A percentile compares a stretch with the other conserved stretches of the same genome.
These are phyloP conservation scores for Candoia aspera DNA, from an alignment of 2,113 vertebrate genomes.

Conservation along the genomic window DNA sequence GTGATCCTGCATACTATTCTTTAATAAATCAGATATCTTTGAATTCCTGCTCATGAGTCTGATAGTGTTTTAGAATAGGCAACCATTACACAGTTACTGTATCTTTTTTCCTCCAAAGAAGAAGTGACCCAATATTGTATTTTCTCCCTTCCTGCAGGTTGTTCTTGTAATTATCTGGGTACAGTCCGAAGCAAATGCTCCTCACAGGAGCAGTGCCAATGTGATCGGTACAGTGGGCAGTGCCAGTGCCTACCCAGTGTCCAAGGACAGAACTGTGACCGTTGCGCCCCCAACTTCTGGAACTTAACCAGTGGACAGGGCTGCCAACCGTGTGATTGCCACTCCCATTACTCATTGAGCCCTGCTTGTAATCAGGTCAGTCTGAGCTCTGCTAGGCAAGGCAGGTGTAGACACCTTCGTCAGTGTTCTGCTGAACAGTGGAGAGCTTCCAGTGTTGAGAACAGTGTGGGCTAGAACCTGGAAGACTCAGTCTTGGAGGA, in stretches of 20 bases:
- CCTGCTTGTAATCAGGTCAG: conserved; percentile 90
- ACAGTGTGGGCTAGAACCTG: not conserved
- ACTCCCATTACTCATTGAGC: conserved; percentile 81
- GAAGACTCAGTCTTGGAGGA: not conserved
- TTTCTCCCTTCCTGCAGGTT: conserved; percentile 75
- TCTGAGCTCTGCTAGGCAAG: no score
- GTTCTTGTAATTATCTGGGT: conserved; percentile 88
- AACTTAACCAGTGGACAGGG: conserved; percentile 86
- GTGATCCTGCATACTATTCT: no score
- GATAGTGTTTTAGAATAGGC: no score
- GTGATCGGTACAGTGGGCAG: conserved; percentile 84
- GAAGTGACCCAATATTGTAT: not conserved
- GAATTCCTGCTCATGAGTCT: no score
- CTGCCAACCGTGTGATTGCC: conserved; percentile 87
- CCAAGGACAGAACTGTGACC: conserved; percentile 88
- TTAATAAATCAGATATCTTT: no score
- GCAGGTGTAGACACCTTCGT: not conserved
- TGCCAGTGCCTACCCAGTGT: conserved; percentile 89
- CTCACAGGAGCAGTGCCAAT: conserved; percentile 82
- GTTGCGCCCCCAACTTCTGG: conserved; percentile 90
- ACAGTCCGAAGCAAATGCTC: conserved; percentile 83
- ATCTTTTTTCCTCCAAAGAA: not conserved
- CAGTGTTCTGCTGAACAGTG: not conserved
- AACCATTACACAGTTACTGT: no score
- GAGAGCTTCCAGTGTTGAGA: not conserved